Conservation (phyloP, 2,888 invertebrate species). For the Idaea biselata region DNA sequence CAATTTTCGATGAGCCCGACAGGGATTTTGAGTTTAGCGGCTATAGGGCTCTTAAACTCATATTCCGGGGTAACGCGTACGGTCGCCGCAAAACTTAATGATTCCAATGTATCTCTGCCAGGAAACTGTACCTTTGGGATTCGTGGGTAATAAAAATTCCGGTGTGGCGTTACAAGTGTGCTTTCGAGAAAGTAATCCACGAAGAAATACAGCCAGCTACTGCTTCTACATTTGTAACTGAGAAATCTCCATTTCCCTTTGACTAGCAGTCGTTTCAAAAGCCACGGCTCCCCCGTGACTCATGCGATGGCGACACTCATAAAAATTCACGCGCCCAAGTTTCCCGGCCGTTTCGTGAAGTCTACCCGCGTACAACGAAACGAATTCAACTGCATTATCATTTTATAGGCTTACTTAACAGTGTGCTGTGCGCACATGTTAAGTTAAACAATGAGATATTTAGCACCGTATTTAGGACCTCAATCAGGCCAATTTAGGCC, state of each 20-base stretch:
- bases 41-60: slow-evolving; percentile 36
- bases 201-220: slow-evolving; percentile 73
- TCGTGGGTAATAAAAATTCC: slow-evolving; percentile 71
- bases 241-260: slow-evolving; percentile 78
- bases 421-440: slow-evolving; percentile 31
- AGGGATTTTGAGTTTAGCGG: too few relatives aligned
- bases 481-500: too few relatives aligned
- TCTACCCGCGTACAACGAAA: slow-evolving; percentile 38
- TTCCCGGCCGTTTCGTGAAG: slow-evolving; percentile 49
- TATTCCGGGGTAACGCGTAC: slow-evolving; percentile 43
- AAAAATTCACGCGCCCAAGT: slow-evolving; percentile 73
- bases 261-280: slow-evolving; percentile 73
- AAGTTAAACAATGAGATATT: slow-evolving; percentile 30
- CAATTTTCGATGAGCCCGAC: too few relatives aligned
- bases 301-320: slow-evolving; percentile 70
- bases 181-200: slow-evolving; percentile 72
- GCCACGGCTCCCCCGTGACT: slow-evolving; percentile 71
- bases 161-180: slow-evolving; percentile 64
- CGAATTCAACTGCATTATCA: slow-evolving; percentile 54
- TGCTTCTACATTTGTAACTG: slow-evolving; percentile 76
- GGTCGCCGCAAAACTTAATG: slow-evolving; percentile 61
- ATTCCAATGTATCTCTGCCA: slow-evolving; percentile 68
- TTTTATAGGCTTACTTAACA: slow-evolving; percentile 45
- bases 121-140: slow-evolving; percentile 66
- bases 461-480: slow-evolving; percentile 25